Evolutionary conservation across 2,888 invertebrate species (phyloP), one percentile per base, ranked within the genome.

Genomic region (Micoletzkya japonica): DNA sequence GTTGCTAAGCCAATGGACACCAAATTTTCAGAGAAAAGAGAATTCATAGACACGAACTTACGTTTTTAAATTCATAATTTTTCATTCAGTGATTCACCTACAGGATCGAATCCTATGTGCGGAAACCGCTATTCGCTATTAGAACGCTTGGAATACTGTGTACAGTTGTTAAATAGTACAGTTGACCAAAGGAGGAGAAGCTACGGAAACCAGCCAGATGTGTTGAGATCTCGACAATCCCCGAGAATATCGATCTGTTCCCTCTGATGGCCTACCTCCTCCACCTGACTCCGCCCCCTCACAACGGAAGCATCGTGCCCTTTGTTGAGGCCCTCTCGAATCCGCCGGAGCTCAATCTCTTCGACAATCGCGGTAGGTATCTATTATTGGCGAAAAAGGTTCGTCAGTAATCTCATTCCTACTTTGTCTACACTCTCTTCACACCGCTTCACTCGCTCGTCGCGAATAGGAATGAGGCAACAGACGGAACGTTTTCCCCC

Each of bases 211-310:
- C 24, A 56, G 4, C 6, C 3, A 6, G 17, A 56, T 56, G 14
- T 26, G 28, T 49, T 1, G 36, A 64, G 64, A 52, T 64, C 26
- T n/a, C 20, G 6, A 26, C 50, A 2, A 52, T 64, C 30, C 67
- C 67, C 1, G 30, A 67, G 57, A 67, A 67, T 44, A 67, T 67
- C 24, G 67, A 67, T 44, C n/a, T 67, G 32, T 67, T 57, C 32
- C 56, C 56, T 14, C 44, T 67, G 28, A 67, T 67, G 67, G 57
- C 50, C n/a, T 0, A 26, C 26, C 28, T 66, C 20, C 39, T 67
- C n/a, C 39, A 44, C 26, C 30, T 57, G 14, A n/a, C 56, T 10
- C 7, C 44, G 2, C 56, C 67, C 7, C 20, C 67, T 17, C 34
- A 67, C 44, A 67, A 67, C 20, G 67, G 67, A 26, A 37, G 56